phyloP scores from a whole-genome alignment of 2,113 vertebrate genomes.

The Takifugu bimaculatus region DNA sequence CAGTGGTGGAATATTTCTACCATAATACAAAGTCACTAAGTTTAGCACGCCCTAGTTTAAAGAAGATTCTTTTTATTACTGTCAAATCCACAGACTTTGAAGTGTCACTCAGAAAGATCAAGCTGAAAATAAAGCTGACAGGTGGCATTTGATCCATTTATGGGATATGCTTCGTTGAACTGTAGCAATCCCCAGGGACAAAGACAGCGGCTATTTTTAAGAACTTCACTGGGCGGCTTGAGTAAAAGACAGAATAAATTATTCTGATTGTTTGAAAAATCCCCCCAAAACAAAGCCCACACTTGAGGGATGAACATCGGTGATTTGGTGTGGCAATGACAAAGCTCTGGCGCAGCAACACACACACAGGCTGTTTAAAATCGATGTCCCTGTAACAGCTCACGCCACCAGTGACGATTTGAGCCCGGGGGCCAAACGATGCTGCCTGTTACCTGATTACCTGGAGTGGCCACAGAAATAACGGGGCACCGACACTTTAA shows the following conservation, averaged over 20 bases:
- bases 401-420: neutral
- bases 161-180: neutral
- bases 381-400: constrained; percentile 5
- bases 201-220: neutral
- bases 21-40: too few relatives aligned
- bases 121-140: constrained; percentile 6
- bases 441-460: constrained; percentile 21
- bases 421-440: neutral
- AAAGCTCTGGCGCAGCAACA: neutral
- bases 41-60: neutral
- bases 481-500: constrained; percentile 3
- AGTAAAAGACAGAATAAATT: too few relatives aligned
- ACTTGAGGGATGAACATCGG: neutral
- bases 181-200: neutral
- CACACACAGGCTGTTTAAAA: neutral
- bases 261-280: too few relatives aligned
- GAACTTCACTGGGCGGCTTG: too few relatives aligned
- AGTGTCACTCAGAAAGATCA: neutral
- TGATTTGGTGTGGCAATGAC: neutral
- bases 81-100: constrained; percentile 3
- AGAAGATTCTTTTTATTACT: neutral
- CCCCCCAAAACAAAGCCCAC: neutral
- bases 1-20: too few relatives aligned
- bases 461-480: neutral
- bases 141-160: neutral